Percentiles rank a stretch among this genome's conserved stretches.
Conservation (phyloP, 64 coral and sea anemone species). For the Cladopsammia gracilis region DNA sequence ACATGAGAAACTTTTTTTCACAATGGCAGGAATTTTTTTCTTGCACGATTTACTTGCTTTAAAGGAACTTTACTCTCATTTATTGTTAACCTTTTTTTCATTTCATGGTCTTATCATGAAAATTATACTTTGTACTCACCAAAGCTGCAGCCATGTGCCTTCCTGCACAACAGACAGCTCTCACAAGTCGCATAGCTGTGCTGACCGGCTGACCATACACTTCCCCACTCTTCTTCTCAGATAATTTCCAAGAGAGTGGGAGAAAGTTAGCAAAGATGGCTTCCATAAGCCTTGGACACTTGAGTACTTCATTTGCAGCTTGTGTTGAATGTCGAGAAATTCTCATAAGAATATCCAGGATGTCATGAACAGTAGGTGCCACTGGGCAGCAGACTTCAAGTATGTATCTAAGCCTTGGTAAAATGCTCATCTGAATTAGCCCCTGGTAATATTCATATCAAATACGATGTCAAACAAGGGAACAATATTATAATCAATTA, state of each 20-base stretch:
- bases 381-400: conserved; percentile 85
- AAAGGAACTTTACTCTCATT: neutral
- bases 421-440: conserved; percentile 88
- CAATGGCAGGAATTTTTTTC: no score
- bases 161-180: conserved; percentile 80
- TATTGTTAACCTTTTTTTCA: no score
- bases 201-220: conserved; percentile 74
- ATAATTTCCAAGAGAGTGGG: conserved; percentile 81
- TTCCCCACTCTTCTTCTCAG: conserved; percentile 20
- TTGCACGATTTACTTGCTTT: no score
- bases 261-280: conserved; percentile 81
- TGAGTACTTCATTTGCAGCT: conserved; percentile 69
- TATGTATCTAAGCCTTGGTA: conserved; percentile 91
- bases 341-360: conserved; percentile 82
- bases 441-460: conserved; percentile 55
- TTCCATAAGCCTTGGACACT: conserved; percentile 92
- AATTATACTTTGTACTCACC: conserved; percentile 32
- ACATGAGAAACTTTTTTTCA: no score
- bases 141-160: conserved; percentile 74
- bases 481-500: no score
- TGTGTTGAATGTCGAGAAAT: conserved; percentile 87
- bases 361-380: conserved; percentile 64
- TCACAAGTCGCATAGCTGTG: conserved; percentile 82
- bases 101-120: neutral
- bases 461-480: neutral